Percentiles rank a stretch among this genome's conserved stretches.
Evolutionary conservation across 2,888 invertebrate species (phyloP).

Genomic region (Scrobipalpa atriplicella): DNA sequence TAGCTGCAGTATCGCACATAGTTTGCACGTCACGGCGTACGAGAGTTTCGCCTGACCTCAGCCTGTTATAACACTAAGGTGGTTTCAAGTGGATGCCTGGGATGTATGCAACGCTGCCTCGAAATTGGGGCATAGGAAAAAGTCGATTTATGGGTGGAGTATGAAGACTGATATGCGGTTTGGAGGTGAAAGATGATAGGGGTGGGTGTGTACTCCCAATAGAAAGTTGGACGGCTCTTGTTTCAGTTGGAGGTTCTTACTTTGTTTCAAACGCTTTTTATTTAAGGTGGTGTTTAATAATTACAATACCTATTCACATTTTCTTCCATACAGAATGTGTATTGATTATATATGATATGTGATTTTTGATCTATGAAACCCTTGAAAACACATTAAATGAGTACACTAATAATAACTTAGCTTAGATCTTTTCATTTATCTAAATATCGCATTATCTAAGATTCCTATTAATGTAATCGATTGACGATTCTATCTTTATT

Average conservation of each 20-base stretch:
- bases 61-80: slow-evolving; percentile 35
- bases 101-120: slow-evolving; percentile 1
- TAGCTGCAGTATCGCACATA: slow-evolving; percentile 36
- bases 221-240: neutral
- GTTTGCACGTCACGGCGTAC: slow-evolving; percentile 37
- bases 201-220: neutral
- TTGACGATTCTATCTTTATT: no score
- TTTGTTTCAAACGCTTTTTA: no score
- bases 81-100: slow-evolving; percentile 8
- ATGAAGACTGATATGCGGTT: slow-evolving; percentile 1
- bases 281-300: no score
- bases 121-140: slow-evolving; percentile 19
- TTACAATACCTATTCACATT: no score
- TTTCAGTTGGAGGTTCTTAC: neutral
- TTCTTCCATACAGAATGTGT: no score
- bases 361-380: no score
- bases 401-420: no score
- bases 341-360: no score
- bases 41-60: slow-evolving; percentile 35
- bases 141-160: neutral
- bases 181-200: neutral
- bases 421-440: no score
- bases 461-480: no score
- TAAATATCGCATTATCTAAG: no score
- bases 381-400: no score